Percentiles rank a stretch among this genome's conserved stretches.
Conservation (phyloP, 2,888 invertebrate species). For the Eupithecia exiguata region DNA sequence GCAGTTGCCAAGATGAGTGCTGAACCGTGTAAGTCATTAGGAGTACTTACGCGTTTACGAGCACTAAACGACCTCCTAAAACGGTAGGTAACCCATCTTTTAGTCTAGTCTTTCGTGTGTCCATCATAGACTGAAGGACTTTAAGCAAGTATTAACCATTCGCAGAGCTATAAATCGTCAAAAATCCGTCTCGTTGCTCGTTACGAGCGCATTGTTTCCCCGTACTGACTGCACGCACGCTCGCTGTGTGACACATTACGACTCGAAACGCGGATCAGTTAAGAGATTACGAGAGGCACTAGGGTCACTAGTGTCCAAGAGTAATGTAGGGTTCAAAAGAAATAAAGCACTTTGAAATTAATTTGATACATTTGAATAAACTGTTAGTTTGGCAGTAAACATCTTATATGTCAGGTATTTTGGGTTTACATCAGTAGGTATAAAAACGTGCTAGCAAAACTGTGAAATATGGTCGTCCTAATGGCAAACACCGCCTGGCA, state of each 20-base stretch:
- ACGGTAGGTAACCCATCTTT: neutral
- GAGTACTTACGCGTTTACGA: neutral
- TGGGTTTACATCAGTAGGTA: neutral
- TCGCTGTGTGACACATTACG: too few relatives aligned
- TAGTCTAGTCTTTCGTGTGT: neutral
- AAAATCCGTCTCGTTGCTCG: too few relatives aligned
- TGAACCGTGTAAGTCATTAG: constrained; percentile 1
- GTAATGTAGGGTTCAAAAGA: too few relatives aligned
- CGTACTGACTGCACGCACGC: too few relatives aligned
- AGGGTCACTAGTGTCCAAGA: too few relatives aligned
- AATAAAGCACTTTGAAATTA: too few relatives aligned
- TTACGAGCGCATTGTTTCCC: too few relatives aligned
- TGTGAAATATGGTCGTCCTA: constrained; percentile 15
- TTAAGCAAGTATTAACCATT: too few relatives aligned
- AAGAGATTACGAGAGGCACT: neutral
- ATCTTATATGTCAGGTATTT: neutral
- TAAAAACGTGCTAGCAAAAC: constrained; percentile 1
- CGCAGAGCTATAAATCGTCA: too few relatives aligned
- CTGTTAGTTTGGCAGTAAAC: neutral
- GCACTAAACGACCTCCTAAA: neutral
- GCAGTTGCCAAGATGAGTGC: neutral
- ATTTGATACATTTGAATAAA: too few relatives aligned
- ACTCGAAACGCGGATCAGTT: too few relatives aligned
- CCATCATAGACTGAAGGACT: neutral
- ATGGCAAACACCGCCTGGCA: constrained; percentile 19